These are phyloP conservation scores for Embidobia sp. DNA, from an alignment of 2,888 invertebrate species.

Conservation along the genomic window DNA sequence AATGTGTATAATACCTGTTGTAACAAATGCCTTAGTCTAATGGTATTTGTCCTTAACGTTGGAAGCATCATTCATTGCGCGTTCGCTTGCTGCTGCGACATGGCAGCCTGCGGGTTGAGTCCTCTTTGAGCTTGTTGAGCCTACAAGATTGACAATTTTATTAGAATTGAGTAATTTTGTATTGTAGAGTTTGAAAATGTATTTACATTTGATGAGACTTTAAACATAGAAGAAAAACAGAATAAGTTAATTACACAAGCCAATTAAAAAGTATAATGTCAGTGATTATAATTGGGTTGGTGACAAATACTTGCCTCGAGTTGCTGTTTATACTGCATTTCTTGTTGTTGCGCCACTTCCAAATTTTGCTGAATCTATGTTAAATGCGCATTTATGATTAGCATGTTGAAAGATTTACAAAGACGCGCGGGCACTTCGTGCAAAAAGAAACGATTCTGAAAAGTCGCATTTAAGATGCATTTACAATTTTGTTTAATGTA, in stretches of 20 bases:
- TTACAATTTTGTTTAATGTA: too few species aligned
- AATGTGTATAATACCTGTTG: conserved; percentile 88
- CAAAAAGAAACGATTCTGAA: too few species aligned
- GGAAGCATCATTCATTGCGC: conserved; percentile 89
- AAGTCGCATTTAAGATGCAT: too few species aligned
- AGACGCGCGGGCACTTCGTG: too few species aligned
- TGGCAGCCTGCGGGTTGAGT: conserved; percentile 75
- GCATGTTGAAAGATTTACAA: too few species aligned
- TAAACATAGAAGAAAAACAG: too few species aligned
- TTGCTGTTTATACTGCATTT: conserved; percentile 89
- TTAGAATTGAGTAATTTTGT: too few species aligned
- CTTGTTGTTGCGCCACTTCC: conserved; percentile 90
- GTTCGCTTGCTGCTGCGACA: conserved; percentile 80
- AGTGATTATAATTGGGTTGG: not conserved
- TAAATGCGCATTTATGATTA: conserved; percentile 36
- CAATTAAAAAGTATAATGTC: too few species aligned
- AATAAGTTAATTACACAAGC: too few species aligned
- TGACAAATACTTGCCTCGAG: conserved; percentile 84
- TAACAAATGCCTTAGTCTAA: conserved; percentile 89
- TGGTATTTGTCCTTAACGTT: conserved; percentile 88
- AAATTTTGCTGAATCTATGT: conserved; percentile 84
- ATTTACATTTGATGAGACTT: too few species aligned
- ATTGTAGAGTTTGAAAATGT: too few species aligned
- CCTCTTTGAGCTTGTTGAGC: conserved; percentile 80
- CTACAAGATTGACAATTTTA: conserved; percentile 46